Evolutionary conservation across 2,797 vertebrate genomes (phyloP).

Genomic region (Knipowitschia caucasica): DNA sequence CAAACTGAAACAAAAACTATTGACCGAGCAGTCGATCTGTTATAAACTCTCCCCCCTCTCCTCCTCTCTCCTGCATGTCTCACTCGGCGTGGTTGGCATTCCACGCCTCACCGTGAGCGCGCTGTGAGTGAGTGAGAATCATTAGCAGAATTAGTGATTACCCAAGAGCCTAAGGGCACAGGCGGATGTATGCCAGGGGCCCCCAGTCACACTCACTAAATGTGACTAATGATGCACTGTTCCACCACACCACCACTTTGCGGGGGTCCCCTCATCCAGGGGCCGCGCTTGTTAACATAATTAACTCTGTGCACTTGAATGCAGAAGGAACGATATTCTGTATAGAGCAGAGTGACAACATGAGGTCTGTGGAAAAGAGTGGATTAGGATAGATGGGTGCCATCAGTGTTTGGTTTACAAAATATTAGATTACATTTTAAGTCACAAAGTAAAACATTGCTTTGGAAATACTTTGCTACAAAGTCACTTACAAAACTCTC

Average conservation of each 20-base stretch:
- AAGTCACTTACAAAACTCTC: too few relatives aligned
- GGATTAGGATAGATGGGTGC: too few relatives aligned
- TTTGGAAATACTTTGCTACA: too few relatives aligned
- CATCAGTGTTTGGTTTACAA: too few relatives aligned
- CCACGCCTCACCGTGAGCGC: slow-evolving; percentile 25
- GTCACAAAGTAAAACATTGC: too few relatives aligned
- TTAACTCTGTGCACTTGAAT: slow-evolving; percentile 34
- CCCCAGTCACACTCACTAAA: slow-evolving; percentile 53
- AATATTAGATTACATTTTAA: too few relatives aligned
- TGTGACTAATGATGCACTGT: slow-evolving; percentile 58
- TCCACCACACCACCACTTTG: slow-evolving; percentile 5
- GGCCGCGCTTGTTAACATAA: slow-evolving; percentile 47
- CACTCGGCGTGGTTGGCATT: slow-evolving; percentile 2
- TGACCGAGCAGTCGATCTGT: too few relatives aligned
- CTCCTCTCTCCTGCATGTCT: too few relatives aligned
- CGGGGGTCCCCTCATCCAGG: slow-evolving; percentile 25
- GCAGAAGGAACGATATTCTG: slow-evolving; percentile 17
- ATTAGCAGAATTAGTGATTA: slow-evolving; percentile 66
- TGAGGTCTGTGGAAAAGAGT: too few relatives aligned
- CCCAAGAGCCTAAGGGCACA: slow-evolving; percentile 41
- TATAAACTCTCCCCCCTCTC: too few relatives aligned
- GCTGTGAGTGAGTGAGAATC: slow-evolving; percentile 40
- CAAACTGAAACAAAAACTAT: too few relatives aligned
- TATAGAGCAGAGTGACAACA: slow-evolving; percentile 8
- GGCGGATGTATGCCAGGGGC: slow-evolving; percentile 48